phyloP scores from a whole-genome alignment of 2,888 invertebrate genomes.

The Pachymerium ferrugineum region DNA sequence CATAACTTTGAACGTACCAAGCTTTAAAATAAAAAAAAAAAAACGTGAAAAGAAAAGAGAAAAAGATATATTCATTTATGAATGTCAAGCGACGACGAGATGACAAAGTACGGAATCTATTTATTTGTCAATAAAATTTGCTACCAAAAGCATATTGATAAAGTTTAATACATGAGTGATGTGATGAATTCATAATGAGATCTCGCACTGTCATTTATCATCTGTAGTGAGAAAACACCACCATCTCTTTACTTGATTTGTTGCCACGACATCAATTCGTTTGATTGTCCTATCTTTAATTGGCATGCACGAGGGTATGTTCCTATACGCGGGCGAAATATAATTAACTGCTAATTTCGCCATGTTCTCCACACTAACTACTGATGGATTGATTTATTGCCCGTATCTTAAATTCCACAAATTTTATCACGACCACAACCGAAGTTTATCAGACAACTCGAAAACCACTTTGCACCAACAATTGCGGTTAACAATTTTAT shows the following conservation, averaged over 20 bases:
- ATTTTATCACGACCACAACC: neutral
- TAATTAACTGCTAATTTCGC: constrained; percentile 23
- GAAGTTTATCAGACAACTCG: neutral
- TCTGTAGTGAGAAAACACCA: neutral
- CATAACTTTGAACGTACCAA: neutral
- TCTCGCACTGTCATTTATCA: constrained; percentile 21
- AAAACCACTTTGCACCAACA: neutral
- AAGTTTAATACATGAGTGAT: neutral
- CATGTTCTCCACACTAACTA: constrained; percentile 10
- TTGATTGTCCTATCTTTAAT: constrained; percentile 22
- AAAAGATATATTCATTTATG: too few relatives aligned
- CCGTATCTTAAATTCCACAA: neutral
- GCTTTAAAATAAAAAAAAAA: neutral
- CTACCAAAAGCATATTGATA: neutral
- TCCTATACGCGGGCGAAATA: neutral
- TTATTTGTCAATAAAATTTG: constrained; percentile 1
- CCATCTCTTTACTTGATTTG: constrained; percentile 5
- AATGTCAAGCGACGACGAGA: too few relatives aligned
- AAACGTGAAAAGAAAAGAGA: neutral
- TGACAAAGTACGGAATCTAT: too few relatives aligned
- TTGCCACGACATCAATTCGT: constrained; percentile 19
- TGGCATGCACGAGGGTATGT: neutral
- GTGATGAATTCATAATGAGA: constrained; percentile 22
- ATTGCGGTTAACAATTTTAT: neutral
- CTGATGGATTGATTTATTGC: constrained; percentile 7